These are phyloP conservation scores for Drosophila willistoni DNA, from an alignment of 1,140 invertebrate species.

Conservation along the genomic window DNA sequence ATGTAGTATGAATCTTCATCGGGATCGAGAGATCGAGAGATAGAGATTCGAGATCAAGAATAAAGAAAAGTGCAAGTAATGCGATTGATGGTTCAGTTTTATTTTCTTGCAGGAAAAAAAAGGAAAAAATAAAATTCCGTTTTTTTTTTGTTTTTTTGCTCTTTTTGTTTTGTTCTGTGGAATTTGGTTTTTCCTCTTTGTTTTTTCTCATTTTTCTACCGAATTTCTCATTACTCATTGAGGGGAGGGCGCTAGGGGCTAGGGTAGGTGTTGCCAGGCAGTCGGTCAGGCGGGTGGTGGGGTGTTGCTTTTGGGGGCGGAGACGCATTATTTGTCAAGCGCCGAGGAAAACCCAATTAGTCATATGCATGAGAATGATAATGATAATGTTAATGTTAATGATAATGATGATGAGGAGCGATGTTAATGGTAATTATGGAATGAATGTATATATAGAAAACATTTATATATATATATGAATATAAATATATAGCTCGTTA, in stretches of 20 bases:
- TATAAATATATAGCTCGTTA: conserved; percentile 9
- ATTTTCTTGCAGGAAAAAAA: neutral
- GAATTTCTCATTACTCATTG: conserved; percentile 12
- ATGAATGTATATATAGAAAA: neutral
- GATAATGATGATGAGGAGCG: conserved; percentile 2
- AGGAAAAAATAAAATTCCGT: neutral
- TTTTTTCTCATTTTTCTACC: conserved; percentile 32
- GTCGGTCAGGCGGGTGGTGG: neutral
- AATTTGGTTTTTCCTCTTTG: conserved; percentile 18
- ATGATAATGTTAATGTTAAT: conserved; percentile 21
- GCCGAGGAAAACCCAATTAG: conserved; percentile 76
- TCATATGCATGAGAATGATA: conserved; percentile 46
- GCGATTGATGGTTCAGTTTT: conserved; percentile 3
- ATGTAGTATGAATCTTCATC: neutral
- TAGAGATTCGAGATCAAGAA: neutral
- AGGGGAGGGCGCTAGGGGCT: neutral
- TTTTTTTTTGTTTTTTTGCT: neutral
- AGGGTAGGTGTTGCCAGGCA: neutral
- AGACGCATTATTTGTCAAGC: conserved; percentile 49
- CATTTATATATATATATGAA: neutral
- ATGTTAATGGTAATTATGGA: conserved; percentile 8
- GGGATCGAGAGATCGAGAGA: neutral
- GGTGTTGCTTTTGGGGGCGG: neutral
- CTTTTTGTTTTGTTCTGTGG: conserved; percentile 10
- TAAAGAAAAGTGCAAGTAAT: conserved; percentile 20